Evolutionary conservation across 2,888 invertebrate genomes (phyloP), one percentile per base, ranked within the genome.

Genomic region (Aphidoletes aphidimyza): DNA sequence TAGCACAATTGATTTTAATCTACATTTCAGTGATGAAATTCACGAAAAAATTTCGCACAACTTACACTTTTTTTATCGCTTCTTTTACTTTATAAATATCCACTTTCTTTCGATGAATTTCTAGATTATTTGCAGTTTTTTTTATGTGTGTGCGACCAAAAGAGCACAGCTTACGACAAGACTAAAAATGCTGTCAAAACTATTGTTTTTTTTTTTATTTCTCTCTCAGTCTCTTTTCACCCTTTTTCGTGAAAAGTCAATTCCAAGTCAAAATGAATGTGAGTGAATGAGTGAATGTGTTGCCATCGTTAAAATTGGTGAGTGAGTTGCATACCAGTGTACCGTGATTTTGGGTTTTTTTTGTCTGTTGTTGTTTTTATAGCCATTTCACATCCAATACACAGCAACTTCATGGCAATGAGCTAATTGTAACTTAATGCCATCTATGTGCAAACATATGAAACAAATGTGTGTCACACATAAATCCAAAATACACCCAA

Each of bases 161-260:
- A 69, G 69, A 69, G 69, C 69, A 69, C 69, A 69, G 69, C 69
- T 69, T 69, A 69, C 69, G 26, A 69, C 69, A 69, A 69, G 30
- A 69, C 69, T 30, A 69, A 69, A n/a, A 69, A 69, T 30, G 30
- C 69, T 69, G 69, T 69, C 69, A 69, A 69, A 30, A 69, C 34
- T 34, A 69, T 54, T 54, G 34, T 69, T 69, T 69, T 69, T 69
- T 69, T 69, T 69, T 14, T 34, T 30, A 2, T 54, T 30, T 69
- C 17, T 69, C 69, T 30, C n/a, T 30, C 14, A 14, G 8, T 54
- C 17, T 30, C 34, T 54, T 3, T 54, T 54, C 54, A 54, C 22
- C 54, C 54, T 26, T 47, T 47, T 47, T 54, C 54, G 54, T 34
- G n/a, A 69, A 69, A 30, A 54, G 22, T 8, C 22, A 39, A 5